Percentiles rank a stretch among this genome's conserved stretches.
These are phyloP conservation scores for Butorides virescens DNA, from an alignment of 2,113 vertebrate species.

Conservation along the genomic window DNA sequence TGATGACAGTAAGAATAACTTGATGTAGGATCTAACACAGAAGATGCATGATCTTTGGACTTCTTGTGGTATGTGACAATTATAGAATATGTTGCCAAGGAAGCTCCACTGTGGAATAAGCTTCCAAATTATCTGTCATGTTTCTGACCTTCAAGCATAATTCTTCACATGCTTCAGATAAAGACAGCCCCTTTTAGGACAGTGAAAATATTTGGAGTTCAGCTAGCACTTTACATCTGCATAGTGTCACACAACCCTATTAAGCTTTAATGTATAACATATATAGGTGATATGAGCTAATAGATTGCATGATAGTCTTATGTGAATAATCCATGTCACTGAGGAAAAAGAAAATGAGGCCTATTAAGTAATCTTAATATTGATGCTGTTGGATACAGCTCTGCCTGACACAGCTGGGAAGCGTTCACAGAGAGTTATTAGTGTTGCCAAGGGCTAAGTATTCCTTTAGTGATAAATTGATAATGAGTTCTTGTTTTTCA, in stretches of 20 bases:
- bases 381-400: background rate
- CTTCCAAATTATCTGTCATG: background rate
- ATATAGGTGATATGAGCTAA: background rate
- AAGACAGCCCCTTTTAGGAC: background rate
- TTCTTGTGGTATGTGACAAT: background rate
- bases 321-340: background rate
- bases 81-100: background rate
- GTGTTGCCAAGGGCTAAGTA: background rate
- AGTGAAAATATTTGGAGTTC: background rate
- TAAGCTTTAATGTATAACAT: background rate
- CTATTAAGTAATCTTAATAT: background rate
- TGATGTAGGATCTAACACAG: background rate
- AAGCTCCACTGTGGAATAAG: background rate
- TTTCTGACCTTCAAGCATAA: background rate
- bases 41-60: background rate
- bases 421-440: background rate
- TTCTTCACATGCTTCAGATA: background rate
- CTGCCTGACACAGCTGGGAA: background rate
- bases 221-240: background rate
- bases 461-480: background rate
- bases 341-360: background rate
- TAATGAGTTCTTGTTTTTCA: constrained; percentile 5
- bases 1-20: background rate
- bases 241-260: background rate
- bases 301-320: background rate